Conservation (phyloP, 2,888 invertebrate genomes). For the Coenonympha arcania region DNA sequence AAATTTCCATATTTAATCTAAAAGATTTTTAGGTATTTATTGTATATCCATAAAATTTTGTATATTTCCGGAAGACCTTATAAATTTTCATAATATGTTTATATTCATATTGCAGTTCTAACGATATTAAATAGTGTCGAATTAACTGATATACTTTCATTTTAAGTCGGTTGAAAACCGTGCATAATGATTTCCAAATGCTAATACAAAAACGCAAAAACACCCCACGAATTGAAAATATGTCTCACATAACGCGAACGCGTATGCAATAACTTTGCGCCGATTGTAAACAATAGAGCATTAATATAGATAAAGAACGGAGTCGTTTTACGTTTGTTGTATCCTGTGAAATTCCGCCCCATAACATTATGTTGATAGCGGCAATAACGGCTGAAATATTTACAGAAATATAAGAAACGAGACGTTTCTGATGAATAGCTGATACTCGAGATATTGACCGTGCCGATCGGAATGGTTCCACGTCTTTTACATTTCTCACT, state of each 20-base stretch:
- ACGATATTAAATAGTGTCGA: too few relatives aligned
- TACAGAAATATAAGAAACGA: slow-evolving; percentile 72
- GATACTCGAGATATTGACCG: slow-evolving; percentile 62
- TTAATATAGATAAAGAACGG: slow-evolving; percentile 61
- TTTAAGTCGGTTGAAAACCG: too few relatives aligned
- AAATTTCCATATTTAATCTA: too few relatives aligned
- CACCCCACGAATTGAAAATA: slow-evolving; percentile 5
- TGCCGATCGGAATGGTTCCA: slow-evolving; percentile 43
- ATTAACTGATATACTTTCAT: too few relatives aligned
- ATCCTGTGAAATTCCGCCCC: slow-evolving; percentile 71
- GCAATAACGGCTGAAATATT: slow-evolving; percentile 73
- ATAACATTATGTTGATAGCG: slow-evolving; percentile 73
- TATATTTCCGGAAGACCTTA: too few relatives aligned
- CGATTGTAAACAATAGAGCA: slow-evolving; percentile 53
- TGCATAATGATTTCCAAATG: too few relatives aligned
- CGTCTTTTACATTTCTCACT: slow-evolving; percentile 27
- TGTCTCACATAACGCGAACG: slow-evolving; percentile 10
- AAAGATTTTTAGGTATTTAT: too few relatives aligned
- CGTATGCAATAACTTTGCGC: slow-evolving; percentile 18
- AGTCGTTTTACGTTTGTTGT: slow-evolving; percentile 64
- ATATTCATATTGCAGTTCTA: too few relatives aligned
- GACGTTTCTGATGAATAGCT: slow-evolving; percentile 62
- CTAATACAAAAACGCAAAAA: not conserved
- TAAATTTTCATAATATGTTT: too few relatives aligned
- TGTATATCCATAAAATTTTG: too few relatives aligned